These are phyloP conservation scores for Peucedramus taeniatus DNA, from an alignment of 2,113 vertebrate species.

Conservation along the genomic window DNA sequence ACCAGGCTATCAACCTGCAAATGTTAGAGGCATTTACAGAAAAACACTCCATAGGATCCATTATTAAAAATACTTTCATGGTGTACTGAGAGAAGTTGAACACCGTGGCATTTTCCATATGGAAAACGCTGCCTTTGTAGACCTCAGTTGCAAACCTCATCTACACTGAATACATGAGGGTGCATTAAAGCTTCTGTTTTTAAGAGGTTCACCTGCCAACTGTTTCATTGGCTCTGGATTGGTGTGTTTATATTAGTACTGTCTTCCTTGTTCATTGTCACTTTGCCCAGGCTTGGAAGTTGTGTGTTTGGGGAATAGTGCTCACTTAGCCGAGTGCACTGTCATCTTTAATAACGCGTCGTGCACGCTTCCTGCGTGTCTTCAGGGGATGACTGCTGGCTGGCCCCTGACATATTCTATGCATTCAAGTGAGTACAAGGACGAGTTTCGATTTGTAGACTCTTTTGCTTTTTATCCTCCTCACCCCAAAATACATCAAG, in stretches of 20 bases:
- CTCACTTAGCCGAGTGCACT: neutral
- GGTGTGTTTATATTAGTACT: neutral
- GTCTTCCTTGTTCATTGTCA: neutral
- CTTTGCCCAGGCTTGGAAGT: neutral
- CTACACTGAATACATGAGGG: accelerated
- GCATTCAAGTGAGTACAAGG: neutral
- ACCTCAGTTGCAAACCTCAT: neutral
- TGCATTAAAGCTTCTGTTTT: neutral
- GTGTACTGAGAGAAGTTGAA: neutral
- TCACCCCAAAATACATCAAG: neutral
- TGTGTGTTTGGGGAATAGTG: neutral
- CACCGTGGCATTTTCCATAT: neutral
- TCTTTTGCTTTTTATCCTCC: neutral
- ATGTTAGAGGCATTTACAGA: neutral
- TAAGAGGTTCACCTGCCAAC: neutral
- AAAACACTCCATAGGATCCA: neutral
- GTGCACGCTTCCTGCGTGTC: neutral
- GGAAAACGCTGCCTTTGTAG: neutral
- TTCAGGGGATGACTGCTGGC: neutral
- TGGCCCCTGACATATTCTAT: neutral
- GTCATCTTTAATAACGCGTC: neutral
- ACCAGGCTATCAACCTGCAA: neutral
- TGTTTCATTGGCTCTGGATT: neutral
- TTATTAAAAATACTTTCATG: neutral
- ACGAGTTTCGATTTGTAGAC: neutral